Evolutionary conservation across 2,888 invertebrate species (phyloP).

Genomic region (Tyria jacobaeae): DNA sequence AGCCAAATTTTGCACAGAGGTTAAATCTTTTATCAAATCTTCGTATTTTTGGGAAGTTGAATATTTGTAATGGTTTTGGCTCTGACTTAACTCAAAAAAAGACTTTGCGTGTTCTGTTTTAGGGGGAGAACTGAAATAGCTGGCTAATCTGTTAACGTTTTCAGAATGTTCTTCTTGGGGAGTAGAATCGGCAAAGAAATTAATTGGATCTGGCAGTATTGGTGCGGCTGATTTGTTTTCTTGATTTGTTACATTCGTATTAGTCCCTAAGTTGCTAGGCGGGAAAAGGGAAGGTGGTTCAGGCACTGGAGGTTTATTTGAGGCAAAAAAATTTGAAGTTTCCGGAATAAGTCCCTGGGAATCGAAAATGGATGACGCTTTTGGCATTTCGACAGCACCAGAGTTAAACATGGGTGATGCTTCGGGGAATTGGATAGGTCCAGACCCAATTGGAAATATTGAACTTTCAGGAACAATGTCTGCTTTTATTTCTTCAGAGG

Average conservation of each 20-base stretch:
- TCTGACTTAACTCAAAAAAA: conserved; percentile 84
- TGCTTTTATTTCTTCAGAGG: conserved; percentile 1
- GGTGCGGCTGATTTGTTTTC: conserved; percentile 12
- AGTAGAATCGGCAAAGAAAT: conserved; percentile 61
- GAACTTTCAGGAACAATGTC: no score
- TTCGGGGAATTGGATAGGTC: neutral
- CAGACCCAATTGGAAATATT: neutral
- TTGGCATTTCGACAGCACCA: neutral
- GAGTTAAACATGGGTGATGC: conserved; percentile 5
- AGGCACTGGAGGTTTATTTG: conserved; percentile 6
- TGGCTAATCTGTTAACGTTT: conserved; percentile 73
- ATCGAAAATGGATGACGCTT: neutral
- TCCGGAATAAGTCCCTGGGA: neutral
- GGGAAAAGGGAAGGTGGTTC: conserved; percentile 7
- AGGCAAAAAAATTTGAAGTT: conserved; percentile 1
- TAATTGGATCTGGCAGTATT: conserved; percentile 65
- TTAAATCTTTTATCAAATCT: conserved; percentile 71
- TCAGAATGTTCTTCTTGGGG: conserved; percentile 48
- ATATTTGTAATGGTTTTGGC: conserved; percentile 79
- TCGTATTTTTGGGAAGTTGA: conserved; percentile 41
- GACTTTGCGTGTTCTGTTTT: conserved; percentile 76
- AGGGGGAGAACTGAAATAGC: conserved; percentile 75
- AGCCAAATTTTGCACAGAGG: conserved; percentile 63
- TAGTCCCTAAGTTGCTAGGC: neutral
- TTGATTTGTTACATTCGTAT: conserved; percentile 6